Base-by-base conservation (phyloP, 1,140 invertebrate species). In the roundworm (Caenorhabditis elegans) region DNA sequence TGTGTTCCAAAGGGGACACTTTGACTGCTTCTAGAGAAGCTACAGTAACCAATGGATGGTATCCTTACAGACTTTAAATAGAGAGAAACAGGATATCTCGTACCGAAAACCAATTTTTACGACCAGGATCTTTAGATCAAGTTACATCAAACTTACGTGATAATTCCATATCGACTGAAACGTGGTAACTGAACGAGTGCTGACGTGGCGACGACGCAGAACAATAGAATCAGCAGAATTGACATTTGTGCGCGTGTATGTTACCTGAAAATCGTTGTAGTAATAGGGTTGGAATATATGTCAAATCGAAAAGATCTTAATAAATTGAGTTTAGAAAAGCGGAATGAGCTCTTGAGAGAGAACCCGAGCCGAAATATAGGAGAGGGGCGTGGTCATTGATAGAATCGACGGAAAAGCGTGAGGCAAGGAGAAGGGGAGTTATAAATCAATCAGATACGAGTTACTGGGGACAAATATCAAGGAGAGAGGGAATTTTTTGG, bases 181-280 rank as follows among this genome's bases (percentile, higher is more conserved):
- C 60, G 60, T 39, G 60, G 60, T 13, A 70, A 70, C n/a, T 70
- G 60, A 39, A 70, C 60, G n/a, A 70, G 60, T 24, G 60, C 60
- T 17, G 60, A 70, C 4, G 26, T 60, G 31, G 34, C 34, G 31
- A 70, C 34, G 39, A 70, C 60, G 34, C 60, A 70, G 10, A 70
- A n/a, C 60, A 70, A 11, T 8, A 70, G 13, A 70, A 17, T 70
- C 60, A 70, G 10, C 31, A 10, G 60, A 26, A 39, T 70, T 70
- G 60, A 70, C 60, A 70, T 70, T n/a, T 5, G 39, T 15, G 5
- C 39, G 34, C 28, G 36, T 39, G 60, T 70, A n/a, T 39, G 60
- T 70, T 70, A 36, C 60, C 60, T 70, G 60, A 34, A 70, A 70
- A 70, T 11, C 31, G 55, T n/a, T n/a, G n/a, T n/a, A n/a, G n/a